Conservation (phyloP, 2,888 invertebrate species). For the Prostheceraeus crozeri region DNA sequence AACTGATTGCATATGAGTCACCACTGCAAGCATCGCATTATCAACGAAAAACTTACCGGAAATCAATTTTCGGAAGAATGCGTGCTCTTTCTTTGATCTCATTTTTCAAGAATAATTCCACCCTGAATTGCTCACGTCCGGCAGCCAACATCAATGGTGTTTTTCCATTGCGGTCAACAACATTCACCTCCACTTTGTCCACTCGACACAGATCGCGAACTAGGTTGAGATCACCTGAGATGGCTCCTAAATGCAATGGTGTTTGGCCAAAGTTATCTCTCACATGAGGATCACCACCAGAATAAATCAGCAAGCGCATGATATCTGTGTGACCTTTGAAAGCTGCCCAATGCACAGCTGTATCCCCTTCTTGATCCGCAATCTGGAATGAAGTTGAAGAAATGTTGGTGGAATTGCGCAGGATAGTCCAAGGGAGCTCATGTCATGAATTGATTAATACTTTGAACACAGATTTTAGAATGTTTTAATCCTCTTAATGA, state of each 20-base stretch:
- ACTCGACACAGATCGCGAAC: conserved; percentile 74
- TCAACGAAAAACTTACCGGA: too few species aligned
- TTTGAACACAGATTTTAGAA: too few species aligned
- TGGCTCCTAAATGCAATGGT: conserved; percentile 77
- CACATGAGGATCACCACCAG: conserved; percentile 78
- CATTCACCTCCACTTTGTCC: conserved; percentile 64
- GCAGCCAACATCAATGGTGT: conserved; percentile 80
- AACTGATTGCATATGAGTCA: too few species aligned
- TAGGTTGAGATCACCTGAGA: conserved; percentile 77
- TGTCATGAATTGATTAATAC: too few species aligned
- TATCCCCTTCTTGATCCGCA: conserved; percentile 78
- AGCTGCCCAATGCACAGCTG: conserved; percentile 84
- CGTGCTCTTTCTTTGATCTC: conserved; percentile 72
- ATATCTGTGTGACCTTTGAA: conserved; percentile 76
- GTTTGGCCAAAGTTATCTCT: conserved; percentile 86
- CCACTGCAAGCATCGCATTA: too few species aligned
- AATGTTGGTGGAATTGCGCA: too few species aligned
- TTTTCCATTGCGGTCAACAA: conserved; percentile 81
- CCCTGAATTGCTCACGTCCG: conserved; percentile 76
- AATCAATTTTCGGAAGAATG: too few species aligned
- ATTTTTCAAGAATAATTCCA: conserved; percentile 71
- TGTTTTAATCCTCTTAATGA: too few species aligned
- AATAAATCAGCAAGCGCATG: conserved; percentile 77
- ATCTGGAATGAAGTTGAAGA: too few species aligned
- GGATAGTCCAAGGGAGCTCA: too few species aligned